Evolutionary conservation across 1,140 invertebrate species (phyloP), one percentile per base, ranked within the genome.

Genomic region (Ridgeia piscesae): DNA sequence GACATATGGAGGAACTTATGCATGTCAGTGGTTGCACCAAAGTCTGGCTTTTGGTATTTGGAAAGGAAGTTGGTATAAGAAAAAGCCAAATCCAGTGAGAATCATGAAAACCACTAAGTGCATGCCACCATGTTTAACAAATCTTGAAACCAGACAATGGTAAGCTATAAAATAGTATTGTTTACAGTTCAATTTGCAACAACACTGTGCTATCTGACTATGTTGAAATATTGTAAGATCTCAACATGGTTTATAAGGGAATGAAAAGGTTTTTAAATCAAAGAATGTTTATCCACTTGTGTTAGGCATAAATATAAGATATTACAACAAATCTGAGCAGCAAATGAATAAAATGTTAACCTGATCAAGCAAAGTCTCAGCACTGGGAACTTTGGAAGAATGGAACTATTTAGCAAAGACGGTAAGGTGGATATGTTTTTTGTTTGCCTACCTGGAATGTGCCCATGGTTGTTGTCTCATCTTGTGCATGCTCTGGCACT

Each of bases 371-470:
- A 77, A 77, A 77, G 27, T 8, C 14, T 77, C 2, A 77, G 58
- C 17, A 77, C 6, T 27, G 58, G 27, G 58, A 77, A 31, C 27
- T 77, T 42, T 42, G 42, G 58, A 77, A 77, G 58, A 17, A 77
- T 77, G 14, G 58, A 77, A 31, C 4, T 42, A 42, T 4, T 31
- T 21, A 77, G 0, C 58, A 2, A 77, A 77, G 58, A 77, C 2
- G 58, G 58, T 77, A 21, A 4, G 35, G 48, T 17, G 4, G 34
- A 34, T 17, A 91, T 91, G 91, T 58, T 58, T 77, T n/a, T 8
- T 77, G 58, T 77, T 77, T 77, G n/a, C 92, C 91, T 35, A 92
- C 92, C 92, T 92, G 92, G 58, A 92, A 92, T 92, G 91, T 91
- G 27, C 92, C 92, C 89, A 92, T 92, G 21, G 92, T 35, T 6